Evolutionary conservation across 2,797 vertebrate species (phyloP), one percentile per base, ranked within the genome.

Genomic region (Peromyscus melanophrys): DNA sequence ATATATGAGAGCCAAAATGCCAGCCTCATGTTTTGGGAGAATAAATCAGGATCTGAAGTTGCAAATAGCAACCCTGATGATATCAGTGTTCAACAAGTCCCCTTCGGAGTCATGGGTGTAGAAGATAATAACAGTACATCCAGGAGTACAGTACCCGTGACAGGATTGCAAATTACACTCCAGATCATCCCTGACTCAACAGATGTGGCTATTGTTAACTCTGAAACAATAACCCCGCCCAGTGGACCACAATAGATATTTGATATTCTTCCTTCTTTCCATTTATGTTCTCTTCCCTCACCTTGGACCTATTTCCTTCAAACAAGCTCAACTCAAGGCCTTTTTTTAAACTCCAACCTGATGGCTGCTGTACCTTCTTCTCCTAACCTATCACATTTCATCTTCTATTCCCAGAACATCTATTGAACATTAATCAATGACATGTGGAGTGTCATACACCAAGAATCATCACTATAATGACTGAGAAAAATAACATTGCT

Each of bases 311-410:
- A 99, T 97, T 99, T 99, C 95, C 99, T 99, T 92, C 99, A 99
- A 98, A 99, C 99, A 0, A 99, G 99, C 87, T 99, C 99, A 90
- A 99, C 98, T 98, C 99, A 99, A 98, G 52, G 52, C 52, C 52
- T 16, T 55, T 55, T 55, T 55, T 55, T 16, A 16, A 55, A 55
- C 52, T 55, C 52, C 52, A 55, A 55, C 52, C 14, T 99, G 73
- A 99, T 99, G 0, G 98, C 99, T 27, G 98, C 99, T 2, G 99
- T 99, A 0, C 99, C 99, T 0, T 99, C 99, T 23, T 99, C 99
- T n/a, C 99, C 99, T 0, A 99, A 71, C 99, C 99, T 99, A 99
- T 99, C 98, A 99, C 99, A 82, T 99, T 99, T 4, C 99, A 99
- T 96, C 99, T 99, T 97, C 99, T 99, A 95, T 99, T 99, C 71